These are phyloP conservation scores for Drosophila ironensis DNA, from an alignment of 1,140 invertebrate species.

Conservation along the genomic window DNA sequence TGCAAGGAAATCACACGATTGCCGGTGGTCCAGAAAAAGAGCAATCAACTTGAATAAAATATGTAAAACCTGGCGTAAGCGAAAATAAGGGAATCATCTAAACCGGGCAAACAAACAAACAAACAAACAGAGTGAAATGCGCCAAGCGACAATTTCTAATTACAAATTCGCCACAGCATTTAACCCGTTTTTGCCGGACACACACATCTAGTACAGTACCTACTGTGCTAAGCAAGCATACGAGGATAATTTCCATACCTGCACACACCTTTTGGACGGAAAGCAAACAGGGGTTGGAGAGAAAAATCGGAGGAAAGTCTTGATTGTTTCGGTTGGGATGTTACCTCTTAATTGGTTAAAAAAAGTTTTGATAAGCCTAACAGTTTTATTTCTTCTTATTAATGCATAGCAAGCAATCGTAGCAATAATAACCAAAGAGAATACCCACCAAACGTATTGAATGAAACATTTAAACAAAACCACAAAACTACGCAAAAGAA, in stretches of 20 bases:
- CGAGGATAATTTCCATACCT: slow-evolving; percentile 66
- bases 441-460: too few species aligned
- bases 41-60: slow-evolving; percentile 61
- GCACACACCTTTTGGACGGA: slow-evolving; percentile 63
- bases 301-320: slow-evolving; percentile 1
- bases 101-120: slow-evolving; percentile 25
- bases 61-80: slow-evolving; percentile 49
- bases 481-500: too few species aligned
- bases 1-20: background rate
- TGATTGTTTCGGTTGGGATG: too few species aligned
- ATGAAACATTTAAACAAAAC: too few species aligned
- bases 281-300: slow-evolving; percentile 49
- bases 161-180: slow-evolving; percentile 80
- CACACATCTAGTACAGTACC: slow-evolving; percentile 21
- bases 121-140: slow-evolving; percentile 75
- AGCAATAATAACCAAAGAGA: too few species aligned
- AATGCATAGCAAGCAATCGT: too few species aligned
- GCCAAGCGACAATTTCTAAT: slow-evolving; percentile 80
- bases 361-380: too few species aligned
- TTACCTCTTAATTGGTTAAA: background rate
- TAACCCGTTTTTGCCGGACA: slow-evolving; percentile 72
- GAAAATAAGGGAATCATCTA: slow-evolving; percentile 48
- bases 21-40: slow-evolving; percentile 16
- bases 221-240: slow-evolving; percentile 25
- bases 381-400: too few species aligned